A percentile compares a stretch with the other conserved stretches of the same genome.
Conservation (phyloP, 1,140 invertebrate species). For the Atta texana region DNA sequence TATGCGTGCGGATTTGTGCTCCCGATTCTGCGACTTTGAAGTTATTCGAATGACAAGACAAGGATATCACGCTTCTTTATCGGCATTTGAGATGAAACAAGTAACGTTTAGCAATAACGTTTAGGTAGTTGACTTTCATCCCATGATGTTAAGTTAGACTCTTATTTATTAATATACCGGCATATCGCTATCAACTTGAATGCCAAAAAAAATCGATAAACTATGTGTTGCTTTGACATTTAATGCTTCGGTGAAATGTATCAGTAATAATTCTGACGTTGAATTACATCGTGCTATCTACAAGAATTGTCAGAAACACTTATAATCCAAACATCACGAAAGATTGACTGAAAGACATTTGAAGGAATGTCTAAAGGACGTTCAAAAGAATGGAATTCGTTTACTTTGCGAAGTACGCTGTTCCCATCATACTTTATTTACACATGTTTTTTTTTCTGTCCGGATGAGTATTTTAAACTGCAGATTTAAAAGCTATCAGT, state of each 20-base stretch:
- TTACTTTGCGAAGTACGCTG: not conserved
- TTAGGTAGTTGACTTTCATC: not conserved
- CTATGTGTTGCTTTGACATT: not conserved
- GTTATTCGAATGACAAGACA: slow-evolving; percentile 14
- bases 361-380: not conserved
- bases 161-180: slow-evolving; percentile 29
- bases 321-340: slow-evolving; percentile 5
- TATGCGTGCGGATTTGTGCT: not conserved
- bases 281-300: slow-evolving; percentile 19
- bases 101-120: not conserved
- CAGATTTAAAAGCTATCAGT: not conserved
- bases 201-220: slow-evolving; percentile 19
- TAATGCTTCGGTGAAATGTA: slow-evolving; percentile 8
- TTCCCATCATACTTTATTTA: not conserved
- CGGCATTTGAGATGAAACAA: slow-evolving; percentile 19
- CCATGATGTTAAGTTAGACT: not conserved
- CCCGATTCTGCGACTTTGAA: slow-evolving; percentile 15
- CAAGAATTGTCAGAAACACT: not conserved
- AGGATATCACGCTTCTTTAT: slow-evolving; percentile 27
- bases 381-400: slow-evolving; percentile 10
- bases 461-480: not conserved
- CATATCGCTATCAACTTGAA: slow-evolving; percentile 29
- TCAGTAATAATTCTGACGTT: not conserved
- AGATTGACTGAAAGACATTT: not conserved
- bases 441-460: slow-evolving; percentile 14